These are phyloP conservation scores for Conistra vaccinii DNA, from an alignment of 2,888 invertebrate species.

Conservation along the genomic window DNA sequence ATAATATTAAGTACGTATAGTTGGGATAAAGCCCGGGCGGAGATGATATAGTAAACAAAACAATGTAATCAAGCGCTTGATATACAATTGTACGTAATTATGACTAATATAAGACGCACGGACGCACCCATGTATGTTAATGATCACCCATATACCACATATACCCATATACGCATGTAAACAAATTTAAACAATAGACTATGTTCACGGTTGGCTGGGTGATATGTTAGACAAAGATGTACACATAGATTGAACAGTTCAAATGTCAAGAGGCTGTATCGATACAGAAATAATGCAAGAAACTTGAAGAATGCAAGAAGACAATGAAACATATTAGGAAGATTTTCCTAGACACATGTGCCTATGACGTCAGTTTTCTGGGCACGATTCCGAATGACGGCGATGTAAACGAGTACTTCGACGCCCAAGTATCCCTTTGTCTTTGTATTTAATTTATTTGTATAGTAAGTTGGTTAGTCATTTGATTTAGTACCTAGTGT, in stretches of 20 bases:
- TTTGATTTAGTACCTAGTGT: background rate
- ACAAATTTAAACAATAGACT: constrained; percentile 53
- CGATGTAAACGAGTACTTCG: background rate
- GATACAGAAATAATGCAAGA: background rate
- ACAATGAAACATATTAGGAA: too few relatives aligned
- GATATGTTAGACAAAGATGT: constrained; percentile 11
- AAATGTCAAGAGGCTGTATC: background rate
- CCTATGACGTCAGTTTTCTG: background rate
- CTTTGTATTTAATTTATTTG: background rate
- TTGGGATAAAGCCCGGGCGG: background rate
- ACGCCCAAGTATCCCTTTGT: background rate
- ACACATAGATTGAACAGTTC: background rate
- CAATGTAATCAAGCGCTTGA: constrained; percentile 6
- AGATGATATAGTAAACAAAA: constrained; percentile 2
- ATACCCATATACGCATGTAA: too few relatives aligned
- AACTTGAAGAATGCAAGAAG: too few relatives aligned
- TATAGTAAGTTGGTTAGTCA: background rate
- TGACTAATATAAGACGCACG: constrained; percentile 48
- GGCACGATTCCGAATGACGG: background rate
- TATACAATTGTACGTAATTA: constrained; percentile 19
- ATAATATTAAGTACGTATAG: background rate
- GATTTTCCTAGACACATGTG: background rate
- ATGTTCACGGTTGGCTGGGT: constrained; percentile 36
- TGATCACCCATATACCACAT: constrained; percentile 25
- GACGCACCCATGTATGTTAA: constrained; percentile 51